phyloP scores from a whole-genome alignment of 1,140 invertebrate genomes.

The Scaptomyza montana region DNA sequence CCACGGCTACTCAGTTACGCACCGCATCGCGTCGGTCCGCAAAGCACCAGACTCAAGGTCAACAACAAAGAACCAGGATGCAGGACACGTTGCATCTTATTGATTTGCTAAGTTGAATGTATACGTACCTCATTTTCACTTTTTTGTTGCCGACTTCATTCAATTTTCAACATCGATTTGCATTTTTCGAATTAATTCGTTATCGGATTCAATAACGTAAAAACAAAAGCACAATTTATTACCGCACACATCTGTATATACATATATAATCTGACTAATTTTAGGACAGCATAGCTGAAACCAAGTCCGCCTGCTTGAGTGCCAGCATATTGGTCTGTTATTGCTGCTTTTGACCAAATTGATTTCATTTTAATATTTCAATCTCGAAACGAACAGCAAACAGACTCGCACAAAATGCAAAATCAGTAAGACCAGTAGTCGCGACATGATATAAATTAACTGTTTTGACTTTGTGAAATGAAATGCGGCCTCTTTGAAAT shows the following conservation, averaged over 20 bases:
- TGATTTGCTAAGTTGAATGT: slow-evolving; percentile 13
- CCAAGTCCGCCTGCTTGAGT: slow-evolving; percentile 43
- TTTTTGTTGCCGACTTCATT: slow-evolving; percentile 56
- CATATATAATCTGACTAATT: slow-evolving; percentile 77
- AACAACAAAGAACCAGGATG: not conserved
- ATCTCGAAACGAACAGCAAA: slow-evolving; percentile 61
- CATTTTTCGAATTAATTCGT: slow-evolving; percentile 53
- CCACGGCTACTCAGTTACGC: slow-evolving; percentile 69
- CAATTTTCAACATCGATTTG: slow-evolving; percentile 48
- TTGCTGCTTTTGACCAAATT: slow-evolving; percentile 64
- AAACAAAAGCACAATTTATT: slow-evolving; percentile 66
- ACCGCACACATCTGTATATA: slow-evolving; percentile 66
- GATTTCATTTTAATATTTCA: slow-evolving; percentile 83
- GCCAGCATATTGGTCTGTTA: slow-evolving; percentile 22
- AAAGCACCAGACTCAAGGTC: not conserved
- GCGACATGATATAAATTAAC: slow-evolving; percentile 84
- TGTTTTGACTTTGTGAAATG: slow-evolving; percentile 84
- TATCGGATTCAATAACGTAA: slow-evolving; percentile 36
- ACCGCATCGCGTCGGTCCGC: slow-evolving; percentile 43
- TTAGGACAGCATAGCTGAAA: slow-evolving; percentile 31
- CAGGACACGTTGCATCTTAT: slow-evolving; percentile 15
- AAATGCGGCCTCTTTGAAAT: slow-evolving; percentile 80
- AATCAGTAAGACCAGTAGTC: slow-evolving; percentile 84
- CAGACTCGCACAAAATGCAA: slow-evolving; percentile 70
- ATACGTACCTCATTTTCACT: too few species aligned